These are phyloP conservation scores for Andrena camellia DNA, from an alignment of 2,888 invertebrate species.

Conservation along the genomic window DNA sequence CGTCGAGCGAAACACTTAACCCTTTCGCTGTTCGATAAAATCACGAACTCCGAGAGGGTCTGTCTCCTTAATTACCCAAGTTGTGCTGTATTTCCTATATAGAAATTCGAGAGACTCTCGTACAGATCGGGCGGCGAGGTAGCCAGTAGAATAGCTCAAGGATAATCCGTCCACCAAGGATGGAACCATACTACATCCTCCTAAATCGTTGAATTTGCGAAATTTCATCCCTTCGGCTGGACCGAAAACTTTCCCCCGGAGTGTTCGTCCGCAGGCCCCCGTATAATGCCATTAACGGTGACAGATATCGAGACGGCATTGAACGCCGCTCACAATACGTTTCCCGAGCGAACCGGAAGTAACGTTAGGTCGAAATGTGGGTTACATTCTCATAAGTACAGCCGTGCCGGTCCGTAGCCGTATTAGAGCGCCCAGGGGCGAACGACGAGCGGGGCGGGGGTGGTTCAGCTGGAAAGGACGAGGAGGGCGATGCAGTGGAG, in stretches of 20 bases:
- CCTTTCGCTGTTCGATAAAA: no score
- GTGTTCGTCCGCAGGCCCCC: not conserved
- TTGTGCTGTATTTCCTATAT: no score
- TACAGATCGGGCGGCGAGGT: no score
- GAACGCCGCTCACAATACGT: conserved; percentile 55
- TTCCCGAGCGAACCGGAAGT: conserved; percentile 61
- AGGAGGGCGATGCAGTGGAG: conserved; percentile 10
- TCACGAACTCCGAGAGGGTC: no score
- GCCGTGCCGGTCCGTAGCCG: conserved; percentile 58
- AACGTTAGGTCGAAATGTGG: conserved; percentile 71
- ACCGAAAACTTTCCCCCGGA: conserved; percentile 11
- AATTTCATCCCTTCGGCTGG: not conserved
- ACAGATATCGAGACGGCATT: conserved; percentile 50
- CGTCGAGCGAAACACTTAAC: not conserved
- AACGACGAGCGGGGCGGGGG: conserved; percentile 37
- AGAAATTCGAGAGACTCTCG: no score
- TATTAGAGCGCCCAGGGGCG: conserved; percentile 70
- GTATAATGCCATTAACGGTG: conserved; percentile 48
- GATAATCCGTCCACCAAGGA: no score
- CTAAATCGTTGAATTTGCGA: not conserved
- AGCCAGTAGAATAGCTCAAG: no score
- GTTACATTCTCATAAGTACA: conserved; percentile 72
- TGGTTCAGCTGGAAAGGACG: conserved; percentile 31
- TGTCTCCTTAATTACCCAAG: no score
- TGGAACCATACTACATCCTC: no score